Conservation (phyloP, 2,797 vertebrate species). For the Etheostoma perlongum region DNA sequence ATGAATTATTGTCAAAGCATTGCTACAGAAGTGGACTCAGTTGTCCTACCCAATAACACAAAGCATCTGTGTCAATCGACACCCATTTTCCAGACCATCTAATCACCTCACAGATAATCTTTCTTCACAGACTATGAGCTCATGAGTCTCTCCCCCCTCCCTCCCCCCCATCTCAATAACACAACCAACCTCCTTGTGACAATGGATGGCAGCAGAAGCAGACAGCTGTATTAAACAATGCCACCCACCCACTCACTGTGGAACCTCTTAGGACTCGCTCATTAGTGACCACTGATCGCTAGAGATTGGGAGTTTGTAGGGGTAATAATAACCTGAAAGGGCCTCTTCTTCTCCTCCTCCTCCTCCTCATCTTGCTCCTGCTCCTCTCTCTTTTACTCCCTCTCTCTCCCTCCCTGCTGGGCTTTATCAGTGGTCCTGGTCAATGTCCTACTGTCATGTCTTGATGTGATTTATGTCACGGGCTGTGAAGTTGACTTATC, state of each 20-base stretch:
- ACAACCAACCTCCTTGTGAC: slow-evolving; percentile 22
- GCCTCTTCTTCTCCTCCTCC: slow-evolving; percentile 68
- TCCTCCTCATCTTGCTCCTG: slow-evolving; percentile 41
- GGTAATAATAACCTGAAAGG: slow-evolving; percentile 78
- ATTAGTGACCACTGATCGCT: slow-evolving; percentile 62
- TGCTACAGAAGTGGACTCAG: neutral
- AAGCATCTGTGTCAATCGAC: slow-evolving; percentile 34
- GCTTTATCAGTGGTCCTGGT: slow-evolving; percentile 92
- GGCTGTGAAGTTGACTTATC: slow-evolving; percentile 93
- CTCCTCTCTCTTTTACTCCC: slow-evolving; percentile 39
- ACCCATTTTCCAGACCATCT: neutral
- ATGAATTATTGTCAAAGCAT: slow-evolving; percentile 23
- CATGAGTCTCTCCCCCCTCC: slow-evolving; percentile 6
- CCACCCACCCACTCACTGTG: slow-evolving; percentile 65
- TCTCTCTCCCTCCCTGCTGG: slow-evolving; percentile 73
- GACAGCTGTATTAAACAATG: slow-evolving; percentile 63
- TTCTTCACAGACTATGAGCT: slow-evolving; percentile 44
- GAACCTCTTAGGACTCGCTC: slow-evolving; percentile 31
- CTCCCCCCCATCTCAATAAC: slow-evolving; percentile 20
- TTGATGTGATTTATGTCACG: slow-evolving; percentile 92
- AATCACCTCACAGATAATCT: slow-evolving; percentile 43
- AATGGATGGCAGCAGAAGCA: slow-evolving; percentile 51
- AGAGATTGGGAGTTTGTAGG: slow-evolving; percentile 59
- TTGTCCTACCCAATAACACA: slow-evolving; percentile 15
- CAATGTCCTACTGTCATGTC: slow-evolving; percentile 93